A percentile compares a stretch with the other conserved stretches of the same genome.
Conservation (phyloP, 2,113 vertebrate species). For the Apodemus speciosus region DNA sequence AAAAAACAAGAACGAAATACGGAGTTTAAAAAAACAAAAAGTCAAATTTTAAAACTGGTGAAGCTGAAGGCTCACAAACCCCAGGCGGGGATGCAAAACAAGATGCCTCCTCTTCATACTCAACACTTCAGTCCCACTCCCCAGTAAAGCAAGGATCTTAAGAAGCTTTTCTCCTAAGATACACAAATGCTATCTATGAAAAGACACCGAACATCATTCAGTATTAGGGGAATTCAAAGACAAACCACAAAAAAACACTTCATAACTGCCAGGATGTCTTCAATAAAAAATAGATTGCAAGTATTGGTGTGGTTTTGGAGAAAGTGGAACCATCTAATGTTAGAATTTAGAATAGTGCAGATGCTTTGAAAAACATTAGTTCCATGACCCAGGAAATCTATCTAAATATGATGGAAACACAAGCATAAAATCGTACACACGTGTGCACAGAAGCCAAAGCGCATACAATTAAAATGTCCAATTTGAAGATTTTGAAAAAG, state of each 20-base stretch:
- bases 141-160: background rate
- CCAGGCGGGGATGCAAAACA: background rate
- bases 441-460: background rate
- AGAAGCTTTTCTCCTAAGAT: constrained; percentile 19
- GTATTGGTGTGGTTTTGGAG: background rate
- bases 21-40: background rate
- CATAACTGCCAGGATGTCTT: background rate
- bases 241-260: constrained; percentile 13
- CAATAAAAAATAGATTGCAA: constrained; percentile 1
- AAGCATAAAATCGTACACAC: background rate
- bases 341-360: background rate
- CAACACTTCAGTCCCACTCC: background rate
- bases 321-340: background rate
- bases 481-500: background rate
- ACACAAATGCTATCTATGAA: background rate
- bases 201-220: background rate
- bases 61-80: background rate
- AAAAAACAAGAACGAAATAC: background rate
- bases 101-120: background rate
- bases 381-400: background rate
- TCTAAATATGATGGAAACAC: background rate
- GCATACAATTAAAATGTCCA: background rate
- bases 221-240: background rate
- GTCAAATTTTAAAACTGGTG: background rate
- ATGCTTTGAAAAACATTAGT: background rate